These are phyloP conservation scores for Lampropteryx suffumata DNA, from an alignment of 2,888 invertebrate genomes.

Conservation along the genomic window DNA sequence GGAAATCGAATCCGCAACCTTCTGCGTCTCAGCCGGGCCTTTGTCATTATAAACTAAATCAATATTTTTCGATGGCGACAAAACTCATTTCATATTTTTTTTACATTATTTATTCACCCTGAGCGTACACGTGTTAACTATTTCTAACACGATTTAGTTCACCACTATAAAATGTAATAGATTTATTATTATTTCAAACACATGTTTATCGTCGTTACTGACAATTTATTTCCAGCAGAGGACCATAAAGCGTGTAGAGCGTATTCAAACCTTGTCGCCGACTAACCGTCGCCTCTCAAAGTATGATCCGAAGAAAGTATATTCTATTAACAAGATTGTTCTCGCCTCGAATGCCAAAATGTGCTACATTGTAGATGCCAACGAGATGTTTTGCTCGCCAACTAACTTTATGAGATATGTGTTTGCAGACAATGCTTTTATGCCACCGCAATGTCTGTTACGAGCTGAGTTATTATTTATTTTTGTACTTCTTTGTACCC, in stretches of 20 bases:
- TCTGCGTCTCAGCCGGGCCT: too few relatives aligned
- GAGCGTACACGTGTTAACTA: constrained; percentile 32
- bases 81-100: neutral
- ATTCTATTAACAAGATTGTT: constrained; percentile 79
- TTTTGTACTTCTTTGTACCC: constrained; percentile 51
- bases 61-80: too few relatives aligned
- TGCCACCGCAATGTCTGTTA: constrained; percentile 57
- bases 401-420: constrained; percentile 76
- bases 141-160: constrained; percentile 33
- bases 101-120: neutral
- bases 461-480: constrained; percentile 62
- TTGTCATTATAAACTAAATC: too few relatives aligned
- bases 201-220: constrained; percentile 41
- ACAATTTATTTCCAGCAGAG: constrained; percentile 37
- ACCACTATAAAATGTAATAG: constrained; percentile 33
- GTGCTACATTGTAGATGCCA: constrained; percentile 55
- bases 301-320: constrained; percentile 54
- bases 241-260: constrained; percentile 35
- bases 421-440: constrained; percentile 71
- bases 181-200: constrained; percentile 38
- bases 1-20: too few relatives aligned
- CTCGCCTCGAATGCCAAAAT: constrained; percentile 77
- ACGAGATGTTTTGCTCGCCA: constrained; percentile 67
- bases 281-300: constrained; percentile 31
- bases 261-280: constrained; percentile 38